Conservation (phyloP, 2,797 vertebrate species). For the Gymnothorax reevesii region DNA sequence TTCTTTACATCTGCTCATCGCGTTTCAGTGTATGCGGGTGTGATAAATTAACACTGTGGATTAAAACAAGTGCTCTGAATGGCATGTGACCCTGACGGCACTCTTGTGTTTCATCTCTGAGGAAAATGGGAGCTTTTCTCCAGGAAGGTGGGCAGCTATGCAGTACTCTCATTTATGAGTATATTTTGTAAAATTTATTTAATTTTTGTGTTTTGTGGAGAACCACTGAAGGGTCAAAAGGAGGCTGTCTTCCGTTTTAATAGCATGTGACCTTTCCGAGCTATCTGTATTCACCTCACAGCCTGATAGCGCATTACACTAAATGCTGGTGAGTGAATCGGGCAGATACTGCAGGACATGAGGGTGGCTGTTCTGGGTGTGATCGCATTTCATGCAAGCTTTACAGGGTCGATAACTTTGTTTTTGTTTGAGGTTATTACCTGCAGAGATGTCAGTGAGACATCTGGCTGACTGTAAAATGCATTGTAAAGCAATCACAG, state of each 20-base stretch:
- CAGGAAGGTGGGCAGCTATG: not conserved
- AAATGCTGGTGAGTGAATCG: conserved; percentile 11
- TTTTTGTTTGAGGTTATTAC: conserved; percentile 44
- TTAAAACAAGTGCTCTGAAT: not conserved
- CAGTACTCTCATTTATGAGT: not conserved
- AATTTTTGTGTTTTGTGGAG: no score
- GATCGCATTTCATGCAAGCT: conserved; percentile 22
- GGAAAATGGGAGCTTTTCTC: not conserved
- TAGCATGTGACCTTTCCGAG: not conserved
- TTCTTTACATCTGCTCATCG: not conserved
- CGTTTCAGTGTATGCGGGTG: not conserved
- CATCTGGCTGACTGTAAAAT: conserved; percentile 33
- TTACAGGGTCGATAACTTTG: conserved; percentile 45
- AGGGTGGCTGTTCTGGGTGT: conserved; percentile 28
- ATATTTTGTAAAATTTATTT: not conserved
- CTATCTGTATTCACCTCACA: conserved; percentile 17
- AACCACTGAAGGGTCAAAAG: not conserved
- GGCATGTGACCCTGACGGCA: conserved; percentile 2
- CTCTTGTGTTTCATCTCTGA: not conserved
- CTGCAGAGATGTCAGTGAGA: conserved; percentile 47
- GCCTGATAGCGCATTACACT: conserved; percentile 12
- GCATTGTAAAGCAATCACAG: conserved; percentile 19
- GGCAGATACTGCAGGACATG: not conserved
- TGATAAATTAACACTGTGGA: not conserved
- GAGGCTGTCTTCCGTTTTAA: not conserved